phyloP scores from a whole-genome alignment of 1,140 invertebrate species.

The Schmidtea mediterranea region DNA sequence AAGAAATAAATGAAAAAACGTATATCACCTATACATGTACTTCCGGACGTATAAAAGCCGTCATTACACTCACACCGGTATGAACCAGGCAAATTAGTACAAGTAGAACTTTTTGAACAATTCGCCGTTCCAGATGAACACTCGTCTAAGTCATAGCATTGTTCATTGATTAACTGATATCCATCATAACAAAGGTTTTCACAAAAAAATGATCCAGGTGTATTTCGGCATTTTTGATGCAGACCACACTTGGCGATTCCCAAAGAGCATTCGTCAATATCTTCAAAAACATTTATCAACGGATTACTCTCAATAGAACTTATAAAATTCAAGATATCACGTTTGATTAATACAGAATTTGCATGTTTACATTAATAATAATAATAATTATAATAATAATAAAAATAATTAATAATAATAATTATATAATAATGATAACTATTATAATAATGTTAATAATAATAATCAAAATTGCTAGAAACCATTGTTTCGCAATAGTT shows the following conservation, averaged over 20 bases:
- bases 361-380: not conserved
- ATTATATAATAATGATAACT: not conserved
- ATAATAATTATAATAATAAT: not conserved
- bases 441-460: not conserved
- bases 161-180: not conserved
- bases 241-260: constrained; percentile 1
- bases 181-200: not conserved
- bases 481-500: no score
- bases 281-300: not conserved
- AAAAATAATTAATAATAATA: not conserved
- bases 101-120: constrained; percentile 22
- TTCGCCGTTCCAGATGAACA: not conserved
- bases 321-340: no score
- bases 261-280: constrained; percentile 4
- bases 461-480: no score
- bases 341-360: not conserved
- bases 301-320: no score
- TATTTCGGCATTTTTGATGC: constrained; percentile 10
- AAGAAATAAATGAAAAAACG: constrained; percentile 39
- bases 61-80: constrained; percentile 45
- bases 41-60: constrained; percentile 38
- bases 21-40: constrained; percentile 37
- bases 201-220: constrained; percentile 1
- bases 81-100: constrained; percentile 42
- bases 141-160: constrained; percentile 6